phyloP scores from a whole-genome alignment of 2,888 invertebrate species.

The Patella depressa region DNA sequence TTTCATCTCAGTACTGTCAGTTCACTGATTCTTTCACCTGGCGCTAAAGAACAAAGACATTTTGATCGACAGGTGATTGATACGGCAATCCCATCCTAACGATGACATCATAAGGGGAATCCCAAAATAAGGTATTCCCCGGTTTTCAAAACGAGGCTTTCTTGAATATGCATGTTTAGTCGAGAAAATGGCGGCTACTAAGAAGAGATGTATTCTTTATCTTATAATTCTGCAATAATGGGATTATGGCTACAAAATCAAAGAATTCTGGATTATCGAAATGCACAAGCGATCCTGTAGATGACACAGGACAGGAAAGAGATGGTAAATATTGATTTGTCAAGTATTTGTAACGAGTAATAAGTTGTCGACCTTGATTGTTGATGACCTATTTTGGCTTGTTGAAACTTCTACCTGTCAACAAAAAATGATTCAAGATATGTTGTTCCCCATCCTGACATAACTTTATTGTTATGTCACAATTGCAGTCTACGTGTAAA shows the following conservation, averaged over 20 bases:
- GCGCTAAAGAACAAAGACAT: too few relatives aligned
- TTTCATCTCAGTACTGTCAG: too few relatives aligned
- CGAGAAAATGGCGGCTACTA: slow-evolving; percentile 59
- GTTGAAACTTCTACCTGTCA: slow-evolving; percentile 7
- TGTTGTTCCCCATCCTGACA: too few relatives aligned
- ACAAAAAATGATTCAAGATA: neutral
- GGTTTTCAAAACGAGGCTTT: slow-evolving; percentile 39
- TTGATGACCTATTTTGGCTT: slow-evolving; percentile 4
- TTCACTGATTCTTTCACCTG: too few relatives aligned
- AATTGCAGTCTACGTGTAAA: too few relatives aligned
- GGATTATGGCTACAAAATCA: slow-evolving; percentile 23
- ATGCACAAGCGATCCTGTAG: slow-evolving; percentile 19
- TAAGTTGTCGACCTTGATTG: slow-evolving; percentile 2
- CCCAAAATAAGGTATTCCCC: slow-evolving; percentile 23
- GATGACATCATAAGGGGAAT: neutral
- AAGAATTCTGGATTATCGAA: slow-evolving; percentile 24
- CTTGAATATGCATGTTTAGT: slow-evolving; percentile 52
- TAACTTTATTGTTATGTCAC: too few relatives aligned
- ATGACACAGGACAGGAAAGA: slow-evolving; percentile 14
- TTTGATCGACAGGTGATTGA: too few relatives aligned
- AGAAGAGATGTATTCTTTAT: slow-evolving; percentile 32
- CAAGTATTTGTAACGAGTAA: neutral
- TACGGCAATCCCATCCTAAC: too few relatives aligned
- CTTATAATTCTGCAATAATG: slow-evolving; percentile 21
- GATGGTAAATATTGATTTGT: slow-evolving; percentile 15